Evolutionary conservation across 2,797 vertebrate species (phyloP), one percentile per base, ranked within the genome.

Genomic region (Miichthys miiuy): DNA sequence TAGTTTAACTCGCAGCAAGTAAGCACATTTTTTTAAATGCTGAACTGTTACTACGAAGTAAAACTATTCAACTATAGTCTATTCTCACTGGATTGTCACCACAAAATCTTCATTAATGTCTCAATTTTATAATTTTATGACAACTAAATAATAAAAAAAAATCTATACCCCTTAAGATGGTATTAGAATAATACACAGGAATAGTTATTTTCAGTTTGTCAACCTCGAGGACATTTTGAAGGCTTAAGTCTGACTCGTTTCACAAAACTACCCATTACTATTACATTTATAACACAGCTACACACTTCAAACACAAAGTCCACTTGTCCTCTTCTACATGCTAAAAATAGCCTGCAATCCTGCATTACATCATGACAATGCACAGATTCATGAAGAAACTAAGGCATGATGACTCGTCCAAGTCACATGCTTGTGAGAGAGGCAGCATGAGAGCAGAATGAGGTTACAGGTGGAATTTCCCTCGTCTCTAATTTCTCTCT

Each of bases 381-480:
- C 56, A 62, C 44, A 79, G 66, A 77, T 73, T 75, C 56, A 77
- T 68, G 75, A 62, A 81, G 68, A 88, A 86, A 77, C 62, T 46
- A 17, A 58, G 71, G 34, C 80, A 10, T 0, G 57, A 85, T 82
- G 85, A 83, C 72, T 81, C n/a, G 42, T 77, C 72, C 50, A 5
- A 75, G 89, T 92, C 91, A 93, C 87, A 90, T 91, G 91, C 66
- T 74, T 76, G 52, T 86, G 87, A 88, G 80, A 38, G 48, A 77
- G 65, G 47, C 68, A 82, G 76, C 82, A 76, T 67, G 72, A 72
- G 72, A 81, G 77, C 50, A 58, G 73, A 88, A 83, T 73, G 83
- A 90, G 79, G 88, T 82, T 87, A 86, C 90, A 94, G 93, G 89
- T 94, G 94, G 94, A 95, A 94, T 93, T 94, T 93, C 93, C 93